These are phyloP conservation scores for Nycticebus coucang DNA, from an alignment of 2,113 vertebrate species.

Conservation along the genomic window DNA sequence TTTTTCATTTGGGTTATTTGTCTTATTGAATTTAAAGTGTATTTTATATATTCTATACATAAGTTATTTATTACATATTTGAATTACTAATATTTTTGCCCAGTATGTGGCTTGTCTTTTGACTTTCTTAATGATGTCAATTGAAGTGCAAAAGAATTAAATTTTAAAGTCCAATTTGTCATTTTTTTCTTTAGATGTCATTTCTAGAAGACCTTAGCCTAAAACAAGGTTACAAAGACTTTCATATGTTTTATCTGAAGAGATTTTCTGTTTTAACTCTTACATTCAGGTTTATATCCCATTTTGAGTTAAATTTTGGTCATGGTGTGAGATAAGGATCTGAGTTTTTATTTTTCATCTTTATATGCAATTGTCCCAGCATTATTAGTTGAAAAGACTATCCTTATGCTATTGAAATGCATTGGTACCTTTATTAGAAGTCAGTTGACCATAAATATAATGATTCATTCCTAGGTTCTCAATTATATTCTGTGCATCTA, in stretches of 20 bases:
- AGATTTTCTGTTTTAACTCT: background rate
- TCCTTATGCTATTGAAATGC: background rate
- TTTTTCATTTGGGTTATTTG: conserved; percentile 19
- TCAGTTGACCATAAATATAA: background rate
- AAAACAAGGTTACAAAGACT: background rate
- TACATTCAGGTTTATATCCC: background rate
- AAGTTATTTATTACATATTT: conserved; percentile 1
- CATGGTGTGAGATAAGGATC: background rate
- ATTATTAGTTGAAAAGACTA: background rate
- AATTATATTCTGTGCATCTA: background rate
- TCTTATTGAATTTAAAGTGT: background rate
- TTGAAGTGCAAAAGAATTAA: background rate
- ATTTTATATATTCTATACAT: background rate
- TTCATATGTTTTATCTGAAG: background rate
- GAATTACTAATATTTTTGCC: background rate
- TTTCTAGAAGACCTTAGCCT: background rate
- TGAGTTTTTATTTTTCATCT: background rate
- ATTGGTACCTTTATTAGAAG: background rate
- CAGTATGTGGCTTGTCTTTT: background rate
- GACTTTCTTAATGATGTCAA: background rate
- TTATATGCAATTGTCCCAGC: background rate
- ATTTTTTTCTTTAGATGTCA: background rate
- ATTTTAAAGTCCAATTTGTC: background rate
- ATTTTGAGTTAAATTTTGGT: conserved; percentile 17
- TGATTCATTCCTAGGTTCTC: background rate